A percentile compares a stretch with the other conserved stretches of the same genome.
These are phyloP conservation scores for Pongo abelii DNA, from an alignment of 2,113 vertebrate species.

Conservation along the genomic window DNA sequence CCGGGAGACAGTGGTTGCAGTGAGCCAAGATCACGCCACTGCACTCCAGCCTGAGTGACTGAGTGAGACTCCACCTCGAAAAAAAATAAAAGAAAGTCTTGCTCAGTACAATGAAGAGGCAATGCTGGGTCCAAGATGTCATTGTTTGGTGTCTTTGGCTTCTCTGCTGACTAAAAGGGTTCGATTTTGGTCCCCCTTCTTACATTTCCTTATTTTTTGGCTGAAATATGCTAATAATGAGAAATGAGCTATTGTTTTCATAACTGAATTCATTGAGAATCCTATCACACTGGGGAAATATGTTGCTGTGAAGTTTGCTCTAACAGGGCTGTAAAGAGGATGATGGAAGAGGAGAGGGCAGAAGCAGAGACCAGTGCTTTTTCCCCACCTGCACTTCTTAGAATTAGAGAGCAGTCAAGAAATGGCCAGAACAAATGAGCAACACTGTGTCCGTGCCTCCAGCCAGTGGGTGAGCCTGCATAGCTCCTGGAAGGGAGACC, in stretches of 20 bases:
- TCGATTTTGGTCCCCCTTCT: not conserved
- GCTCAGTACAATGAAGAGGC: not conserved
- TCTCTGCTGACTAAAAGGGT: not conserved
- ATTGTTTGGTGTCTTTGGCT: not conserved
- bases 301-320: not conserved
- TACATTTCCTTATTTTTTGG: not conserved
- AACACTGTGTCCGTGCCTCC: not conserved
- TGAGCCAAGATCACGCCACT: too few species aligned
- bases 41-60: too few species aligned
- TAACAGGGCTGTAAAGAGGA: not conserved
- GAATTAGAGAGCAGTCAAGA: not conserved
- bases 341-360: not conserved
- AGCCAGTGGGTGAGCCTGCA: not conserved
- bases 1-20: too few species aligned
- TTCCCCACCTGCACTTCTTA: not conserved
- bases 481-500: not conserved
- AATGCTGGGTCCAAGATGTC: rapidly evolving
- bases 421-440: not conserved
- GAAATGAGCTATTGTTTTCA: not conserved
- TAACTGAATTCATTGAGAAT: not conserved
- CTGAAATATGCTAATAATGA: not conserved
- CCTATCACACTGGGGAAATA: not conserved
- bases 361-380: not conserved
- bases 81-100: not conserved
- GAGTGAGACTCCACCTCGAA: too few species aligned